Percentiles rank a stretch among this genome's conserved stretches.
Conservation (phyloP, 2,797 vertebrate species). For the Coregonus sp. region DNA sequence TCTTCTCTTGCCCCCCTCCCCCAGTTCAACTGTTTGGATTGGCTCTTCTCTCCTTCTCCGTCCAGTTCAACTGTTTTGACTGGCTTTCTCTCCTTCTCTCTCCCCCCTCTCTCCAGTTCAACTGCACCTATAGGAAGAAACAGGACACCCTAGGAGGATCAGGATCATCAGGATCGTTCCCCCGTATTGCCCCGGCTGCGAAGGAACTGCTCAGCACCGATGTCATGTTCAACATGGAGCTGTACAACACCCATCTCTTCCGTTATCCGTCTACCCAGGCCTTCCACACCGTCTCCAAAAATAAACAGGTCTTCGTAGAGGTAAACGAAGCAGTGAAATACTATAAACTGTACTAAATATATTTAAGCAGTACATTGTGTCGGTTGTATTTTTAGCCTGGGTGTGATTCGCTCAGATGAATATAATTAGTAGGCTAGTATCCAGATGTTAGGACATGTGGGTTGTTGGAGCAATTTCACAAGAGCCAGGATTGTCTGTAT, state of each 20-base stretch:
- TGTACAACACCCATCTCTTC: constrained; percentile 77
- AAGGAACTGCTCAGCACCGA: constrained; percentile 62
- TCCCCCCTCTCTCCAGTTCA: constrained; percentile 79
- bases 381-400: neutral
- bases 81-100: constrained; percentile 31
- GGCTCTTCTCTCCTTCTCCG: too few relatives aligned
- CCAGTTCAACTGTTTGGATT: too few relatives aligned
- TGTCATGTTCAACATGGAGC: constrained; percentile 86
- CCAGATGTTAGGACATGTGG: neutral
- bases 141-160: constrained; percentile 36
- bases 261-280: constrained; percentile 46
- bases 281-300: constrained; percentile 66
- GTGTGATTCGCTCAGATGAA: neutral
- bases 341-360: neutral
- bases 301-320: constrained; percentile 40
- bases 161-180: neutral
- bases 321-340: constrained; percentile 1
- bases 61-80: constrained; percentile 74
- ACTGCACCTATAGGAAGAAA: constrained; percentile 82
- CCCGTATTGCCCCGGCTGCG: constrained; percentile 27
- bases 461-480: neutral
- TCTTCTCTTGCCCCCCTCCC: too few relatives aligned
- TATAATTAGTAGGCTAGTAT: constrained; percentile 6
- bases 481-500: neutral
- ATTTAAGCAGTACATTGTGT: constrained; percentile 1